Evolutionary conservation across 2,113 vertebrate genomes (phyloP).

Genomic region (Progne subis): DNA sequence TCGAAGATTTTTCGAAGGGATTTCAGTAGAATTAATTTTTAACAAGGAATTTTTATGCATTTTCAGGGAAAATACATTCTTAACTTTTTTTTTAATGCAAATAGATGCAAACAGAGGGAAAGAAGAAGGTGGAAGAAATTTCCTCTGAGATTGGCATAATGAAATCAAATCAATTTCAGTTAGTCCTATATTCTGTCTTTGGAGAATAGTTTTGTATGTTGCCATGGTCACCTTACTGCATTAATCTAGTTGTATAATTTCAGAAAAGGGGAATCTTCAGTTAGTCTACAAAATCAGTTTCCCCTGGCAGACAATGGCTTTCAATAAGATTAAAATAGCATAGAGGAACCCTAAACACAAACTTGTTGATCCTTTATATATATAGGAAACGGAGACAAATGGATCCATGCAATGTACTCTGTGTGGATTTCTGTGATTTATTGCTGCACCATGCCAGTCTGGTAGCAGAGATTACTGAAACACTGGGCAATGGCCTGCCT

Average conservation of each 20-base stretch:
- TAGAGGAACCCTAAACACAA: neutral
- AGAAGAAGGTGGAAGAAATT: conserved; percentile 21
- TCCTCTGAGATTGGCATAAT: conserved; percentile 15
- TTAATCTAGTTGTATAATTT: conserved; percentile 34
- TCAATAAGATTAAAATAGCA: conserved; percentile 11
- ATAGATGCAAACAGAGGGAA: neutral
- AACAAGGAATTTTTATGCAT: neutral
- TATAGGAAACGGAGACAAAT: neutral
- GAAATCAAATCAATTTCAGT: conserved; percentile 45
- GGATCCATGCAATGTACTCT: neutral
- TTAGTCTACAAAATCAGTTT: neutral
- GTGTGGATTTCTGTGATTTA: neutral
- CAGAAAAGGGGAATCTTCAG: conserved; percentile 32
- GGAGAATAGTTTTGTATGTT: neutral
- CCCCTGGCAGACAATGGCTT: neutral
- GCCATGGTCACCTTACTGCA: conserved; percentile 26
- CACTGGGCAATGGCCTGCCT: neutral
- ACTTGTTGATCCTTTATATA: neutral
- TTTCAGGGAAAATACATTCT: neutral
- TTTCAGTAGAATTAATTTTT: neutral
- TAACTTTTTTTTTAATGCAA: neutral
- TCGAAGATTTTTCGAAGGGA: neutral
- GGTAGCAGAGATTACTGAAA: neutral
- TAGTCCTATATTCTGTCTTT: conserved; percentile 12
- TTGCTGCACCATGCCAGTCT: neutral